Evolutionary conservation across 2,113 vertebrate genomes (phyloP).

Genomic region (Macquaria australasica): DNA sequence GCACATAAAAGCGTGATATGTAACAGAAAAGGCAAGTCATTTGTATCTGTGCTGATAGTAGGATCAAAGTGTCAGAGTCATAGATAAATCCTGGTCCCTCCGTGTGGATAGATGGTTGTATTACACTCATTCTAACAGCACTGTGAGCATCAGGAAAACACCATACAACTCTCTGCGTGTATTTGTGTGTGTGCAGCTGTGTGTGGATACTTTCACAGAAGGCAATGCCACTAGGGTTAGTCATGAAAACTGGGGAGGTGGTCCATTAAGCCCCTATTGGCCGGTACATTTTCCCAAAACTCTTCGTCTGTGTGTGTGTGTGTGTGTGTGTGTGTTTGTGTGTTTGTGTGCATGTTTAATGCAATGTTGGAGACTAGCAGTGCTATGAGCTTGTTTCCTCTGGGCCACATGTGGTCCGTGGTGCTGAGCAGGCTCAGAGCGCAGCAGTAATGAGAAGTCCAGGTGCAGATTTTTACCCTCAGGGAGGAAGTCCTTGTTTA

Average conservation of each 20-base stretch:
- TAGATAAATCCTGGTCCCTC: conserved; percentile 48
- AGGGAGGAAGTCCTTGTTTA: conserved; percentile 79
- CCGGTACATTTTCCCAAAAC: conserved; percentile 38
- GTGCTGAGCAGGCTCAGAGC: conserved; percentile 56
- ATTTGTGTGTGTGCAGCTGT: not conserved
- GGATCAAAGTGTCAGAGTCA: conserved; percentile 63
- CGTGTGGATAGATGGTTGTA: conserved; percentile 34
- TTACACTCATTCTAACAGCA: not conserved
- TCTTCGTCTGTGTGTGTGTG: not conserved
- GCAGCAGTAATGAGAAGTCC: conserved; percentile 73
- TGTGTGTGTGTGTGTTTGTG: conserved; percentile 9
- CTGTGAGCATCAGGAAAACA: conserved; percentile 13
- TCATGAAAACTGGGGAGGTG: conserved; percentile 39
- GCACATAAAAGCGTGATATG: not conserved
- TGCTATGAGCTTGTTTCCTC: conserved; percentile 73
- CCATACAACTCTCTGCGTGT: not conserved
- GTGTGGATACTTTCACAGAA: conserved; percentile 6
- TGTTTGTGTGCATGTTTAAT: conserved; percentile 42
- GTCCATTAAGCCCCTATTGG: conserved; percentile 38
- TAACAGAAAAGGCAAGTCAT: not conserved
- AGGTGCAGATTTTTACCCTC: conserved; percentile 73
- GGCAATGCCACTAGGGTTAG: not conserved
- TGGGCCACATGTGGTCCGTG: conserved; percentile 68
- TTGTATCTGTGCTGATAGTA: conserved; percentile 6
- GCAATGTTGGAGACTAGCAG: conserved; percentile 54